Percentiles rank a stretch among this genome's conserved stretches.
These are phyloP conservation scores for Caerostris extrusa DNA, from an alignment of 1,140 invertebrate genomes.

Conservation along the genomic window DNA sequence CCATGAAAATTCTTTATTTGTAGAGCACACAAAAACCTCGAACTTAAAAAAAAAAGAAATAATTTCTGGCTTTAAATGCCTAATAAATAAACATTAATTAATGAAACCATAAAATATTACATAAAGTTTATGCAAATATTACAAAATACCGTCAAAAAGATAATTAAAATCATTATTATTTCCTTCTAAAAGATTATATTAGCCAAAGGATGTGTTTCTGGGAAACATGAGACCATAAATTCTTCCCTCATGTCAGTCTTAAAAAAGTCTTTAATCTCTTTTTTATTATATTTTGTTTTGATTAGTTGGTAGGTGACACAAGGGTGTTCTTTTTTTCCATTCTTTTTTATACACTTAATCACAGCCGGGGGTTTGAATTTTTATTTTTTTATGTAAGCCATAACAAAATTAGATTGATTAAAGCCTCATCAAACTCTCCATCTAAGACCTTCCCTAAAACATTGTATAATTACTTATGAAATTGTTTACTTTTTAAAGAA, in stretches of 20 bases:
- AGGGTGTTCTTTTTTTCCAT: not conserved
- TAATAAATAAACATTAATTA: too few species aligned
- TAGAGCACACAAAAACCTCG: too few species aligned
- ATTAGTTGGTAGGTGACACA: not conserved
- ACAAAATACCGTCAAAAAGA: not conserved
- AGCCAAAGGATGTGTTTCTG: not conserved
- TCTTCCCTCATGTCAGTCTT: not conserved
- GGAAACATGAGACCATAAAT: not conserved
- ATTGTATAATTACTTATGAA: too few species aligned
- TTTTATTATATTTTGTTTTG: slow-evolving; percentile 11
- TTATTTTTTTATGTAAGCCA: not conserved
- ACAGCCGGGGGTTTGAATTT: not conserved
- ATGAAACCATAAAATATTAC: too few species aligned
- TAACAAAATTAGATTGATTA: too few species aligned
- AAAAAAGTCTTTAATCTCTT: slow-evolving; percentile 7
- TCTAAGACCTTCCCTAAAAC: too few species aligned
- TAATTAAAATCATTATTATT: not conserved
- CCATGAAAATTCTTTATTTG: too few species aligned
- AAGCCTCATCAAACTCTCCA: not conserved
- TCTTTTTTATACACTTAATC: not conserved
- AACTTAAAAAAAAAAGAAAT: too few species aligned
- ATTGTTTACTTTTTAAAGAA: not conserved
- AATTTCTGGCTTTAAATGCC: too few species aligned
- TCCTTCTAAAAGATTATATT: not conserved
- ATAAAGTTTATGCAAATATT: too few species aligned